Conservation (phyloP, 2,113 vertebrate species). For the Puffinus mauretanicus region DNA sequence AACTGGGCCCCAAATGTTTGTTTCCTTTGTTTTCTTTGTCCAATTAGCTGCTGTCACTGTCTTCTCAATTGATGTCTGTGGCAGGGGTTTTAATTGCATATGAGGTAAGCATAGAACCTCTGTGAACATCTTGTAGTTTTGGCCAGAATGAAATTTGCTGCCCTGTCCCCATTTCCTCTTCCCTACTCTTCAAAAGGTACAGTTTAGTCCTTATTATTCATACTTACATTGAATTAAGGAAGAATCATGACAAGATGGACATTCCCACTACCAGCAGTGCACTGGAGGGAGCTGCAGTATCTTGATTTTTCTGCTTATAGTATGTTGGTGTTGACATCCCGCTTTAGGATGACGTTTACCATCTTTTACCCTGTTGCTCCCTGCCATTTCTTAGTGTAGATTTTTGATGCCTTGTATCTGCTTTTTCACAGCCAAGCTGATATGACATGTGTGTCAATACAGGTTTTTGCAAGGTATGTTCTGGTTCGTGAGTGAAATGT, state of each 20-base stretch:
- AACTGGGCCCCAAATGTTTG: not conserved
- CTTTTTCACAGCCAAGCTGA: not conserved
- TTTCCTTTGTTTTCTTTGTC: not conserved
- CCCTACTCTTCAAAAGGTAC: not conserved
- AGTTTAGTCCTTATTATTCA: not conserved
- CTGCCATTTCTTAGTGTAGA: not conserved
- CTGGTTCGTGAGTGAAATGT: not conserved
- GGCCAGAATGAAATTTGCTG: not conserved
- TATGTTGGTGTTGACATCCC: not conserved
- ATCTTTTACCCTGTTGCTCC: not conserved
- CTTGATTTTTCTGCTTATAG: not conserved
- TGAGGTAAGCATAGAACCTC: not conserved
- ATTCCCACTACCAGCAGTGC: not conserved
- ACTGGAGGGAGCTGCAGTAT: not conserved
- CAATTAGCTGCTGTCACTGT: not conserved
- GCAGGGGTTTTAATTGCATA: not conserved
- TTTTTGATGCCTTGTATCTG: not conserved
- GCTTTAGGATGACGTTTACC: not conserved
- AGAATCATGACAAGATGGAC: not conserved
- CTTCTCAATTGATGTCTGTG: not conserved
- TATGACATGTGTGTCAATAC: rapidly evolving
- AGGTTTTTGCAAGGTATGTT: not conserved
- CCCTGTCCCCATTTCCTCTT: not conserved
- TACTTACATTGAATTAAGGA: not conserved
- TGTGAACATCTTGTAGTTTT: not conserved